A percentile compares a stretch with the other conserved stretches of the same genome.
Evolutionary conservation across 2,888 invertebrate genomes (phyloP).

Genomic region (Lasioglossum morio): DNA sequence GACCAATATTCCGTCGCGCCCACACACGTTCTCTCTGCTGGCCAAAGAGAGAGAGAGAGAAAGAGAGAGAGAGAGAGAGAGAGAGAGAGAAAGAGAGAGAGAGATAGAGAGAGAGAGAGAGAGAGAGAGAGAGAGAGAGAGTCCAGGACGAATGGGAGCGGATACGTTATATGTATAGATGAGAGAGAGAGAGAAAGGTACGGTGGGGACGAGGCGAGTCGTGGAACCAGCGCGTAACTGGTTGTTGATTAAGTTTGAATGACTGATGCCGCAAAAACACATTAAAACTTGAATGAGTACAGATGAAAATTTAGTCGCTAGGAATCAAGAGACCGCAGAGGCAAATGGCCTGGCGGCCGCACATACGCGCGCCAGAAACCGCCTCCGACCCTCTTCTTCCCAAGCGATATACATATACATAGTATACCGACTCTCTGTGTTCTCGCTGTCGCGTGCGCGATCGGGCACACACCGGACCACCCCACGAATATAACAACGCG

Average conservation of each 20-base stretch:
- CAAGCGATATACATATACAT: slow-evolving; percentile 16
- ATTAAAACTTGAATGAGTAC: slow-evolving; percentile 84
- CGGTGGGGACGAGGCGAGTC: slow-evolving; percentile 22
- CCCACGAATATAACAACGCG: slow-evolving; percentile 78
- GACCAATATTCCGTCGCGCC: slow-evolving; percentile 79
- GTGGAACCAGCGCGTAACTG: slow-evolving; percentile 75
- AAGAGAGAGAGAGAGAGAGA: slow-evolving; percentile 2
- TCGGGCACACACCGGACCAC: slow-evolving; percentile 70
- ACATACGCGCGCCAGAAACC: slow-evolving; percentile 70
- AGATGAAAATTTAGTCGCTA: slow-evolving; percentile 84
- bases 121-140: not conserved
- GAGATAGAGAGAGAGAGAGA: slow-evolving; percentile 5
- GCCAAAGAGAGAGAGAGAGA: slow-evolving; percentile 11
- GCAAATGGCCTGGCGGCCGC: slow-evolving; percentile 83
- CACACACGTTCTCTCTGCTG: slow-evolving; percentile 53
- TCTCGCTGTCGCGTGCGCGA: slow-evolving; percentile 60
- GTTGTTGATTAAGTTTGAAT: slow-evolving; percentile 84
- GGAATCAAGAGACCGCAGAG: slow-evolving; percentile 84
- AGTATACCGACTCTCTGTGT: slow-evolving; percentile 27
- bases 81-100: slow-evolving; percentile 10
- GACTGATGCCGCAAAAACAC: slow-evolving; percentile 85
- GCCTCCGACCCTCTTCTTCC: slow-evolving; percentile 48
- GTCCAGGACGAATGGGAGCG: slow-evolving; percentile 63
- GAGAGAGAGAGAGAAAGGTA: not conserved
- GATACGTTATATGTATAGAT: slow-evolving; percentile 14